Evolutionary conservation across 2,888 invertebrate species (phyloP).

Genomic region (Amaurobius ferox): DNA sequence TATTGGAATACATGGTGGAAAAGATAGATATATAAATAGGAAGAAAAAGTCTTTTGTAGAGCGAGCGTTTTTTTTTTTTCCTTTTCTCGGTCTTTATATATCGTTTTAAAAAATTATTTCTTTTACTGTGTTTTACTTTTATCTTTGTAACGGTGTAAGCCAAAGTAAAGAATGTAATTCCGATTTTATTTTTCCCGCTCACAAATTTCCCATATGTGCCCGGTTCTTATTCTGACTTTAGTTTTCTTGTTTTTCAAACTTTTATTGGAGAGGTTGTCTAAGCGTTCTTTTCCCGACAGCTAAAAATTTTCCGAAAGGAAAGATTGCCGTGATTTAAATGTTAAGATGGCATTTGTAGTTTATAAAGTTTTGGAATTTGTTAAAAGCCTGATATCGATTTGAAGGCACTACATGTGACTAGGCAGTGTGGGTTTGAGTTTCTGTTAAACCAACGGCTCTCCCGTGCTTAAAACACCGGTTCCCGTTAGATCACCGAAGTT

Average conservation of each 20-base stretch:
- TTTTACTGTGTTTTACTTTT: not conserved
- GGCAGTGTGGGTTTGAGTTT: too few species aligned
- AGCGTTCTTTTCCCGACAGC: not conserved
- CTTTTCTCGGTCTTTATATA: slow-evolving; percentile 1
- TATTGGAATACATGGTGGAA: slow-evolving; percentile 31
- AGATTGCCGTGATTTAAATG: too few species aligned
- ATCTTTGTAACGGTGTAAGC: not conserved
- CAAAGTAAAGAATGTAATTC: not conserved
- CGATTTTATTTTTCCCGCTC: not conserved
- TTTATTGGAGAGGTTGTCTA: not conserved
- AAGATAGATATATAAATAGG: slow-evolving; percentile 54
- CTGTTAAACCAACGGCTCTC: too few species aligned
- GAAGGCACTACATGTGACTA: too few species aligned
- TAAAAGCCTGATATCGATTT: too few species aligned
- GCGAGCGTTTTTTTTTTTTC: not conserved
- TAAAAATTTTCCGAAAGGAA: too few species aligned
- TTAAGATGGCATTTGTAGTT: too few species aligned
- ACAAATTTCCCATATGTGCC: not conserved
- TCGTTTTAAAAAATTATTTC: slow-evolving; percentile 7
- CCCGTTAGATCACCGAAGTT: too few species aligned
- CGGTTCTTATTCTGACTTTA: not conserved
- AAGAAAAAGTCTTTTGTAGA: slow-evolving; percentile 35
- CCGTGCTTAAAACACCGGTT: too few species aligned
- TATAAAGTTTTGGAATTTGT: too few species aligned
- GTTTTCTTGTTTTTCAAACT: not conserved